Evolutionary conservation across 2,797 vertebrate genomes (phyloP), one percentile per base, ranked within the genome.

Genomic region (Chelonia mydas): DNA sequence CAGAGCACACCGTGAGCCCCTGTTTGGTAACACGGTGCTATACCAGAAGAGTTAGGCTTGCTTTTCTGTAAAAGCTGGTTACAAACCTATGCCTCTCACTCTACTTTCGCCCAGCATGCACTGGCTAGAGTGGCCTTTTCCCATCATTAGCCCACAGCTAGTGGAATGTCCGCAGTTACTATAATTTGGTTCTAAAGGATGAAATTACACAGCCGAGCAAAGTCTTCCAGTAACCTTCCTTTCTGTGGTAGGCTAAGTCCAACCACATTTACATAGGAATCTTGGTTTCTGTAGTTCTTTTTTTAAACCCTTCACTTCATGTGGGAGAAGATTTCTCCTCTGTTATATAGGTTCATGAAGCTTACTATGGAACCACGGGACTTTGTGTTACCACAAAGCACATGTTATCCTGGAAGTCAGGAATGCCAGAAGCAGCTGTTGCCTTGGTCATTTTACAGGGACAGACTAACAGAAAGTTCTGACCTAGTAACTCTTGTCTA

Each of bases 161-260:
- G 10, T 5, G 3, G 89, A 94, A 96, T 47, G 61, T 81, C 86
- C 47, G 1, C 81, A 86, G 61, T 77, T 91, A 81, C 84, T 91
- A n/a, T 76, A 91, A 94, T 89, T 94, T 92, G 50, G 51, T 86
- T 97, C 59, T 77, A 92, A 94, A 96, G 90, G 86, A 81, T 91
- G 79, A 96, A 96, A 95, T 84, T 91, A 95, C 85, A 87, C 41
- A 78, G 92, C 79, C 88, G 55, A 78, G 17, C 25, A 59, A 96
- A 94, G 41, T 86, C 91, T 94, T 87, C 83, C 80, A 59, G 50
- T 77, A 51, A 68, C 59, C 81, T 94, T 89, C 59, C 81, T 83
- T 90, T 81, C 47, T 88, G 91, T 92, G 90, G 91, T 92, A 96
- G 92, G 90, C 51, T 74, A 68, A 88, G 86, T 88, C 93, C 92